phyloP scores from a whole-genome alignment of 2,888 invertebrate species.

The Drosophila setosimentum region DNA sequence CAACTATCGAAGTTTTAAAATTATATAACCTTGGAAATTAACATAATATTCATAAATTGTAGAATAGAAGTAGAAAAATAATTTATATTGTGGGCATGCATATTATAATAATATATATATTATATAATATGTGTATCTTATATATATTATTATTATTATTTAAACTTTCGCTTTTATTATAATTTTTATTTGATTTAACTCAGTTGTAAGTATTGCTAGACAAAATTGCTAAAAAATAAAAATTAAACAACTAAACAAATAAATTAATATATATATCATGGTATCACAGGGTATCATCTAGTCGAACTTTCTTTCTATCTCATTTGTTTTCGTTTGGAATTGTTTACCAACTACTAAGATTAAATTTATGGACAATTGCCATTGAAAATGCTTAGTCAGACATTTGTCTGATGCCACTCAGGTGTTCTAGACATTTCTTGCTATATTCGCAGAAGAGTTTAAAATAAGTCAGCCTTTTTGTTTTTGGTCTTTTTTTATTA shows the following conservation, averaged over 20 bases:
- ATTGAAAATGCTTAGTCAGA: constrained; percentile 12
- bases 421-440: constrained; percentile 35
- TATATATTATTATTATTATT: too few relatives aligned
- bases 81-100: too few relatives aligned
- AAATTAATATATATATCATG: background rate
- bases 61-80: too few relatives aligned
- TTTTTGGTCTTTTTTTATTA: background rate
- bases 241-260: background rate
- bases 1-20: too few relatives aligned
- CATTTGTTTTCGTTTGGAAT: background rate
- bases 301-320: background rate
- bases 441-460: background rate
- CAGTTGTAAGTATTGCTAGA: too few relatives aligned
- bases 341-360: constrained; percentile 48
- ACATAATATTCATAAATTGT: too few relatives aligned
- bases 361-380: constrained; percentile 38
- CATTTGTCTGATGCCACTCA: constrained; percentile 17
- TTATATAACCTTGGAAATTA: too few relatives aligned
- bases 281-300: background rate
- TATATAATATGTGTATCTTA: too few relatives aligned
- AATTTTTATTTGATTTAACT: too few relatives aligned
- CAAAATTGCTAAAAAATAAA: too few relatives aligned
- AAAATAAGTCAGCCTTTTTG: background rate
- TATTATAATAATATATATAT: too few relatives aligned
- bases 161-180: too few relatives aligned